Conservation (phyloP, 2,888 invertebrate genomes). For the Cerceris ruficornis region DNA sequence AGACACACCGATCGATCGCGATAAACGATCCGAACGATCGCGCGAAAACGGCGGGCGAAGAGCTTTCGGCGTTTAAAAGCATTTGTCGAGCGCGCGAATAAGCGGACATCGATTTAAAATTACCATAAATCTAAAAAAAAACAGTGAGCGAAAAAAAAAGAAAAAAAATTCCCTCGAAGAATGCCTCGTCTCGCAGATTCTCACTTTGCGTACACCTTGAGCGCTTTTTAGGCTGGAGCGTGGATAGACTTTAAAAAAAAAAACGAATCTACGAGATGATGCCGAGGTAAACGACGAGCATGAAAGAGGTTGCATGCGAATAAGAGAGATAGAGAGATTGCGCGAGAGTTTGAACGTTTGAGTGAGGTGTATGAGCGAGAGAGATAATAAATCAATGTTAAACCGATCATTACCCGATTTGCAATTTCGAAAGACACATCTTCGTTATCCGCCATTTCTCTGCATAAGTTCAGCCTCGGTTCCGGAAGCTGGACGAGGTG, state of each 20-base stretch:
- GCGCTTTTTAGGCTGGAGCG: slow-evolving; percentile 58
- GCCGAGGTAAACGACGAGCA: slow-evolving; percentile 63
- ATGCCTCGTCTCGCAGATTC: slow-evolving; percentile 80
- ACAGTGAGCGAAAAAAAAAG: slow-evolving; percentile 37
- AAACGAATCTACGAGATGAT: slow-evolving; percentile 78
- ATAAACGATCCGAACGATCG: background rate
- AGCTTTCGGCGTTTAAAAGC: slow-evolving; percentile 27
- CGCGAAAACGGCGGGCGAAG: background rate
- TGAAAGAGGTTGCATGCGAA: slow-evolving; percentile 42
- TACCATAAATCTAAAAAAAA: slow-evolving; percentile 41
- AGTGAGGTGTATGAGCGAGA: slow-evolving; percentile 47
- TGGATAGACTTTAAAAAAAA: slow-evolving; percentile 53
- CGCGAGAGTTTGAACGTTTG: slow-evolving; percentile 28
- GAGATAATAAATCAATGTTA: slow-evolving; percentile 74
- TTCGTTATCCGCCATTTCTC: slow-evolving; percentile 69
- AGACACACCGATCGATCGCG: slow-evolving; percentile 39
- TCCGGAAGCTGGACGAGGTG: slow-evolving; percentile 48
- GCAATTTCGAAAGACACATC: slow-evolving; percentile 70
- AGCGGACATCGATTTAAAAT: slow-evolving; percentile 68
- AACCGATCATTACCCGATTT: slow-evolving; percentile 69
- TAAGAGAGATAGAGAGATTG: slow-evolving; percentile 50
- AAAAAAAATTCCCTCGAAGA: slow-evolving; percentile 64
- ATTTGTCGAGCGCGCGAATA: slow-evolving; percentile 80
- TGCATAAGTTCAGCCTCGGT: slow-evolving; percentile 60
- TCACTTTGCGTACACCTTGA: slow-evolving; percentile 46